Conservation (phyloP, 2,797 vertebrate species). For the Streptopelia turtur region DNA sequence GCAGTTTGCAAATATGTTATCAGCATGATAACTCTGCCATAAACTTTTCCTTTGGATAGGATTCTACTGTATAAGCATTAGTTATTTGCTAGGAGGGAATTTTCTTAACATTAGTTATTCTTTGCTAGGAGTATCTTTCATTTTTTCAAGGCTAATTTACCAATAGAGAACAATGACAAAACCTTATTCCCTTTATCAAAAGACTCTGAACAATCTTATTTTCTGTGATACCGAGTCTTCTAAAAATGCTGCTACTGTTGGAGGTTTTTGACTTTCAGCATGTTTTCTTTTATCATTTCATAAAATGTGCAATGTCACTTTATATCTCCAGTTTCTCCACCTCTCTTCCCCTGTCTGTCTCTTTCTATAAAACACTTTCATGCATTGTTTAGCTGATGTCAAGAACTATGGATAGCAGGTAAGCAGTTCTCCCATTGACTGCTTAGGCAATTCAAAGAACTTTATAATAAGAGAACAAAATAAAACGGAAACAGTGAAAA, state of each 20-base stretch:
- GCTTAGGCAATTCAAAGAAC: neutral
- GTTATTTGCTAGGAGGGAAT: neutral
- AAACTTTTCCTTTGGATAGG: neutral
- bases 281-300: slow-evolving; percentile 40
- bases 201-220: neutral
- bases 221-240: neutral
- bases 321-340: neutral
- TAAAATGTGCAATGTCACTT: slow-evolving; percentile 37
- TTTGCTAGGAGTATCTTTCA: neutral
- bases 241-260: neutral
- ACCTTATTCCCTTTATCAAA: neutral
- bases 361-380: slow-evolving; percentile 16
- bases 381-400: slow-evolving; percentile 32
- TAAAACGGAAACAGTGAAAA: neutral
- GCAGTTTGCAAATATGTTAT: neutral
- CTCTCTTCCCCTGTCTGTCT: slow-evolving; percentile 2
- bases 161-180: neutral
- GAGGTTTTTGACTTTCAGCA: neutral
- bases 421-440: slow-evolving; percentile 2
- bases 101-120: neutral
- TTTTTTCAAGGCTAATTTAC: slow-evolving; percentile 30
- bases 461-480: neutral
- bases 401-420: slow-evolving; percentile 4
- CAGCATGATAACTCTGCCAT: neutral
- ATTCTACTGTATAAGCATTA: neutral